Base-by-base conservation (phyloP, 2,888 invertebrate genomes). In the Cataglyphis albicans region DNA sequence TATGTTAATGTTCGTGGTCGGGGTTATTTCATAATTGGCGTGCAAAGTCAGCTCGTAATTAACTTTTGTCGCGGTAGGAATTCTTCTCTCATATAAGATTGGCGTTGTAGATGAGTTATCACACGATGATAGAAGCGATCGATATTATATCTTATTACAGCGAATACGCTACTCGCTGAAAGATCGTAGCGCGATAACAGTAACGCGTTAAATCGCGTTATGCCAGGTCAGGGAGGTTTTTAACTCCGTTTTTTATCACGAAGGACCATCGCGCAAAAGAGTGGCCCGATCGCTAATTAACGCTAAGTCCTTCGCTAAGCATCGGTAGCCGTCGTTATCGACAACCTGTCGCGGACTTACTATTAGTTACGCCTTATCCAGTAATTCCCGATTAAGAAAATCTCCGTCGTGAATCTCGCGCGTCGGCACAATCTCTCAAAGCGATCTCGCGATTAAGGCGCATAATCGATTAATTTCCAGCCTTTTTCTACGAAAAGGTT, bases 351-450 rank as follows among this genome's bases (percentile, higher is more conserved):
- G 73, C 10, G 75, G 82, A 59, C 81, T 82, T 63, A 85, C 84
- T 87, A 89, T 89, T 89, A 89, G 84, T 90, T 90, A 89, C 84
- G 65, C 73, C 84, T 89, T 87, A 89, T 90, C 90, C 82, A 88
- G 83, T 78, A 90, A 88, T 88, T 88, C 85, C 74, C 82, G 82
- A 73, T 82, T 80, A 73, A 82, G 70, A 63, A 83, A 87, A 88
- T 85, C 83, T 87, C 63, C 65, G 38, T 44, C 73, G 82, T 80
- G 78, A 82, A 84, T 88, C 86, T 48, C 73, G 59, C 48, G 70
- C 67, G 82, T 81, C 81, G 70, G 41, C 67, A 52, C 76, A 82
- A 85, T 86, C 73, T 76, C 75, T 68, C 74, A 75, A 68, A 85
- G 55, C 81, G 82, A 84, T 73, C 67, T 25, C 52, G 68, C 44